A percentile compares a stretch with the other conserved stretches of the same genome.
These are phyloP conservation scores for Euglossa dilemma DNA, from an alignment of 1,140 invertebrate species.

Conservation along the genomic window DNA sequence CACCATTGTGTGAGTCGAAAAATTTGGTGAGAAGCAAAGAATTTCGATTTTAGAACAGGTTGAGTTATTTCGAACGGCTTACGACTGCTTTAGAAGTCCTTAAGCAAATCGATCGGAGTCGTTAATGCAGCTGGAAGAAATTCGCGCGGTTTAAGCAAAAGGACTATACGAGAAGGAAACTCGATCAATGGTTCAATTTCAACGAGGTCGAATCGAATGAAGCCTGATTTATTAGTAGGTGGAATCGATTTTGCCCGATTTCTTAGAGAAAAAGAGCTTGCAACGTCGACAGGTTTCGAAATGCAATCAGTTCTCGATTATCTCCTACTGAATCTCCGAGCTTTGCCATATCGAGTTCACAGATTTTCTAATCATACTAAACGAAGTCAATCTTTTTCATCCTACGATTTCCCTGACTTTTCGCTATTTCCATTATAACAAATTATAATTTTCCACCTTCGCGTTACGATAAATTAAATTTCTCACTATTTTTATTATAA, in stretches of 20 bases:
- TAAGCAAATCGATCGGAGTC: neutral
- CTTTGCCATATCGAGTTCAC: neutral
- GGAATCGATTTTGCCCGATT: neutral
- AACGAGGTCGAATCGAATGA: slow-evolving; percentile 8
- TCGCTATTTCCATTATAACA: neutral
- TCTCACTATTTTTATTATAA: too few species aligned
- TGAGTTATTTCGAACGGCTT: neutral
- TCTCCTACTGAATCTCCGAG: neutral
- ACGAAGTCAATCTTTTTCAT: neutral
- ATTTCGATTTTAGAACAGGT: neutral
- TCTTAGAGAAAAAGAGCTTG: neutral
- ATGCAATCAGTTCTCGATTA: slow-evolving; percentile 4
- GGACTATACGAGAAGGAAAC: neutral
- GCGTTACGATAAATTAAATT: too few species aligned
- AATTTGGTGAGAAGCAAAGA: too few species aligned
- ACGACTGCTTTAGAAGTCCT: neutral
- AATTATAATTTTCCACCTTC: too few species aligned
- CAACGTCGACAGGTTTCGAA: slow-evolving; percentile 9
- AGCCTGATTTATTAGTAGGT: slow-evolving; percentile 11
- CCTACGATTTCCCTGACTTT: too few species aligned
- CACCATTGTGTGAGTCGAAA: neutral
- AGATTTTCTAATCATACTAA: neutral
- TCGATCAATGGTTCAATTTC: slow-evolving; percentile 32
- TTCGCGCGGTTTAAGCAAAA: neutral
- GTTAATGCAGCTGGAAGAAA: neutral